phyloP scores from a whole-genome alignment of 2,797 vertebrate species.

The Notolabrus celidotus region DNA sequence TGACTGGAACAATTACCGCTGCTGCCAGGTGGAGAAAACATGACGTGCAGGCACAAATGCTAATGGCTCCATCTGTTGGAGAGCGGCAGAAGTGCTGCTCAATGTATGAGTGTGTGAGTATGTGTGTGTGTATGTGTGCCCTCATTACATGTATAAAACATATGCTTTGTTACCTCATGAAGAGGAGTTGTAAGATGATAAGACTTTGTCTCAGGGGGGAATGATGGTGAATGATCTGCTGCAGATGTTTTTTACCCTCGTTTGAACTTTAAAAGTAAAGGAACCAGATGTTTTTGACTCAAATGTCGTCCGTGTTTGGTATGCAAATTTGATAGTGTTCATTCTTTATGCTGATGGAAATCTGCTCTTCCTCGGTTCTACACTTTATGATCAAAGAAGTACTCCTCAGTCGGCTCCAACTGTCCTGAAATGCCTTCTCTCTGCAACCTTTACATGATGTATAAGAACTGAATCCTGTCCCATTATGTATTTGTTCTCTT shows the following conservation, averaged over 20 bases:
- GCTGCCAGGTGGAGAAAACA: conserved; percentile 44
- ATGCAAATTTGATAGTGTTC: not conserved
- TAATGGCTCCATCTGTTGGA: conserved; percentile 82
- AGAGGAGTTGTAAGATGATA: not conserved
- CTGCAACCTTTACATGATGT: too few relatives aligned
- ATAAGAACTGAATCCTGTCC: too few relatives aligned
- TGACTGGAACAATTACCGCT: conserved; percentile 51
- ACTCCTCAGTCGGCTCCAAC: not conserved
- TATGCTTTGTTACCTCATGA: not conserved
- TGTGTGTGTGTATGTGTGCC: not conserved
- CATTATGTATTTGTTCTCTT: not conserved
- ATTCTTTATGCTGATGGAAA: conserved; percentile 2
- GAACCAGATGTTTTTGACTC: not conserved
- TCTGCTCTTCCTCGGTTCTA: not conserved
- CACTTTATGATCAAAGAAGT: not conserved
- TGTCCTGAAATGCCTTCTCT: not conserved
- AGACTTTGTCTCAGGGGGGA: not conserved
- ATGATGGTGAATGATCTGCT: not conserved
- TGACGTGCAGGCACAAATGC: conserved; percentile 71
- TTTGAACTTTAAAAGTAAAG: conserved; percentile 21
- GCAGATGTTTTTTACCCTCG: conserved; percentile 2
- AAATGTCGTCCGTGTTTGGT: conserved; percentile 15
- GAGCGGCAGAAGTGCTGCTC: conserved; percentile 24
- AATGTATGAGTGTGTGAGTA: not conserved
- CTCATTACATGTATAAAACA: not conserved